These are phyloP conservation scores for Coelopa frigida DNA, from an alignment of 1,140 invertebrate genomes.

Conservation along the genomic window DNA sequence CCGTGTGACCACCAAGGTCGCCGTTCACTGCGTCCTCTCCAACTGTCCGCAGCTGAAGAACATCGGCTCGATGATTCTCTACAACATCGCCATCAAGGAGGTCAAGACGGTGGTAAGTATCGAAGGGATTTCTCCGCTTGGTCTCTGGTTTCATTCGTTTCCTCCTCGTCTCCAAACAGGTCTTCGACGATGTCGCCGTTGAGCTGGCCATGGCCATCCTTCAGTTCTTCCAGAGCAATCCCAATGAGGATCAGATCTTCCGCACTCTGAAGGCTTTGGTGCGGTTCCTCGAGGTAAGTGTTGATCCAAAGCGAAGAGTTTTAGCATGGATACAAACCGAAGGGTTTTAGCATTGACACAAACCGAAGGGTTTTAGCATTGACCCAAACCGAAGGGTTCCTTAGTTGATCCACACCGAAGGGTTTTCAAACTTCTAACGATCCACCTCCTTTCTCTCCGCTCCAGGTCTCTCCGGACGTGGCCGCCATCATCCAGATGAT, in stretches of 20 bases:
- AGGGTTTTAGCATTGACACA: too few relatives aligned
- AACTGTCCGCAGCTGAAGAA: conserved; percentile 66
- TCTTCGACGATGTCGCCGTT: conserved; percentile 89
- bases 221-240: conserved; percentile 75
- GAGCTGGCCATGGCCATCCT: conserved; percentile 88
- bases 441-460: background rate
- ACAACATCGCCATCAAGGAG: conserved; percentile 91
- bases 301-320: conserved; percentile 45
- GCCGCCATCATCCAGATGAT: conserved; percentile 86
- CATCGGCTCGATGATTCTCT: conserved; percentile 75
- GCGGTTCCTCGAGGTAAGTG: conserved; percentile 64
- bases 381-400: too few relatives aligned
- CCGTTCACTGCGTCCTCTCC: conserved; percentile 75
- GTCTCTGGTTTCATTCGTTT: conserved; percentile 3
- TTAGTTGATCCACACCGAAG: too few relatives aligned
- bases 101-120: conserved; percentile 91
- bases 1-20: conserved; percentile 82
- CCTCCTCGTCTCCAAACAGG: conserved; percentile 49
- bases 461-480: conserved; percentile 60
- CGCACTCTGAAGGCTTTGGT: conserved; percentile 71
- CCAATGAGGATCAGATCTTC: conserved; percentile 71
- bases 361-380: too few relatives aligned
- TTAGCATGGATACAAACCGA: too few relatives aligned
- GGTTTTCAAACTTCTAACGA: too few relatives aligned
- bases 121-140: background rate